phyloP scores from a whole-genome alignment of 2,797 vertebrate genomes.

The Rachycentron canadum region DNA sequence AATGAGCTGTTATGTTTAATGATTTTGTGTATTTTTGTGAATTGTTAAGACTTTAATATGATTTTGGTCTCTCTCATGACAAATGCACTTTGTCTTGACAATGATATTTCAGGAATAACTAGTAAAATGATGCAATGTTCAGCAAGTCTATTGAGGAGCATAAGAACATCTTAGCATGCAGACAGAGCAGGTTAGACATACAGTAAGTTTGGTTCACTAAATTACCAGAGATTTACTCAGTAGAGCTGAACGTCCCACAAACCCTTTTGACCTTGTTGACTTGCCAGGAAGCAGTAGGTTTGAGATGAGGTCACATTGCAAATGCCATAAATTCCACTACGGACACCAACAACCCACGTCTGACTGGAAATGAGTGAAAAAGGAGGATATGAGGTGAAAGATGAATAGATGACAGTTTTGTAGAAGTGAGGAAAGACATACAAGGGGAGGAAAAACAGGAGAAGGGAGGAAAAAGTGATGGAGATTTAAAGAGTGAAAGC shows the following conservation, averaged over 20 bases:
- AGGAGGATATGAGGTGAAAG: conserved; percentile 1
- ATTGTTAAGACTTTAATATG: too few relatives aligned
- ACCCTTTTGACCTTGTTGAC: conserved; percentile 58
- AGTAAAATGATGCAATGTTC: background rate
- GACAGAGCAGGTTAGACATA: background rate
- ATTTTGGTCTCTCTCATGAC: background rate
- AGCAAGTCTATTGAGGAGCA: background rate
- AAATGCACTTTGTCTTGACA: background rate
- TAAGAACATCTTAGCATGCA: background rate
- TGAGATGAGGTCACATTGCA: conserved; percentile 50
- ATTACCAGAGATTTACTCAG: conserved; percentile 31
- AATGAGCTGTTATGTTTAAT: background rate
- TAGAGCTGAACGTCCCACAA: conserved; percentile 39
- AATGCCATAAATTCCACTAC: conserved; percentile 52
- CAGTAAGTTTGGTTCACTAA: conserved; percentile 3
- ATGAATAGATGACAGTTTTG: conserved; percentile 11
- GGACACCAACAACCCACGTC: background rate
- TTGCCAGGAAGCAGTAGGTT: conserved; percentile 23
- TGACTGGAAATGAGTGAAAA: conserved; percentile 52
- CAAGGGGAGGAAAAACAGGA: background rate
- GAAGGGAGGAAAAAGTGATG: conserved; percentile 41
- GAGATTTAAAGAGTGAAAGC: conserved; percentile 27
- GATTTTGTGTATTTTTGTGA: background rate
- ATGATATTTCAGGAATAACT: background rate
- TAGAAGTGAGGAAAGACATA: conserved; percentile 19